These are phyloP conservation scores for Nothobranchius kuhntae DNA, from an alignment of 2,113 vertebrate genomes.

Conservation along the genomic window DNA sequence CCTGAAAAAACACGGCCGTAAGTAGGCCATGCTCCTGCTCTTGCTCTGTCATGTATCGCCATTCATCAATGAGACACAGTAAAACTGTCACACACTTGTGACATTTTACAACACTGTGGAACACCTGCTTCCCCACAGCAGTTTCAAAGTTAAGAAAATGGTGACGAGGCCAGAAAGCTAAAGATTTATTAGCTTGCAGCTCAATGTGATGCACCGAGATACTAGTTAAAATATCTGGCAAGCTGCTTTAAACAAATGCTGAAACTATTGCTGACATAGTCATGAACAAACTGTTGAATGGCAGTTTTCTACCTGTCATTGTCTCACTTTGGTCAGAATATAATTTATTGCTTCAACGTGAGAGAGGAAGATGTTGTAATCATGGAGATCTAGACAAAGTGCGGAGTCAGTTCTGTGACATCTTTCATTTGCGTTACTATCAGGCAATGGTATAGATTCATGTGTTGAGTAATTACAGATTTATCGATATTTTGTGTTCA, in stretches of 20 bases:
- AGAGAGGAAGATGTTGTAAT: slow-evolving; percentile 45
- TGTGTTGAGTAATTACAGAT: slow-evolving; percentile 57
- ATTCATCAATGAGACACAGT: slow-evolving; percentile 22
- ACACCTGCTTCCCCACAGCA: slow-evolving; percentile 27
- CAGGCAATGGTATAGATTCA: slow-evolving; percentile 58
- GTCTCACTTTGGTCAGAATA: slow-evolving; percentile 34
- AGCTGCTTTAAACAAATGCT: slow-evolving; percentile 47
- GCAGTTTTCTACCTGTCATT: slow-evolving; percentile 28
- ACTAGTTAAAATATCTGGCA: slow-evolving; percentile 44
- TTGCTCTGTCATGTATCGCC: slow-evolving; percentile 16
- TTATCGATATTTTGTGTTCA: slow-evolving; percentile 48
- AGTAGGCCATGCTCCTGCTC: slow-evolving; percentile 20
- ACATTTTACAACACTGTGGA: slow-evolving; percentile 24
- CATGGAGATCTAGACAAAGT: slow-evolving; percentile 29
- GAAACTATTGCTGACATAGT: slow-evolving; percentile 53
- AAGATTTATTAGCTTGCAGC: slow-evolving; percentile 6
- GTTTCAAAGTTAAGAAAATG: slow-evolving; percentile 19
- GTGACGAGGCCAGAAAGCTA: slow-evolving; percentile 4
- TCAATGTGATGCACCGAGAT: slow-evolving; percentile 41
- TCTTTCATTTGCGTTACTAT: slow-evolving; percentile 46
- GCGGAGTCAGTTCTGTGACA: slow-evolving; percentile 45
- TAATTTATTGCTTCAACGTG: slow-evolving; percentile 42
- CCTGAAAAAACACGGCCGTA: slow-evolving; percentile 44
- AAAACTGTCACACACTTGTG: slow-evolving; percentile 28
- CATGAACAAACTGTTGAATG: slow-evolving; percentile 39